These are phyloP conservation scores for Metopia argyrocephala DNA, from an alignment of 2,888 invertebrate genomes.

Conservation along the genomic window DNA sequence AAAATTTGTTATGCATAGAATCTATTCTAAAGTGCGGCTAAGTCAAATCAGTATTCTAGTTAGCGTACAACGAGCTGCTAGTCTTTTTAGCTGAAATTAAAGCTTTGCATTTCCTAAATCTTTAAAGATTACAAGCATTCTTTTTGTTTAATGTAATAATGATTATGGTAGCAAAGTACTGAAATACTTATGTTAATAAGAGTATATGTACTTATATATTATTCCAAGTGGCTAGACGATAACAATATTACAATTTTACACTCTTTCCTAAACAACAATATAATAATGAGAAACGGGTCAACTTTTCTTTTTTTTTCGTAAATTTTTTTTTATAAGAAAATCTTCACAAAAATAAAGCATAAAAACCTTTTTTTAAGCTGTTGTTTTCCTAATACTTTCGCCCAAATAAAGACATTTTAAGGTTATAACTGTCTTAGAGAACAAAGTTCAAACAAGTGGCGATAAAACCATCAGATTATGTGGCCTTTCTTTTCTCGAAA, in stretches of 20 bases:
- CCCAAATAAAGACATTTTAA: constrained; percentile 73
- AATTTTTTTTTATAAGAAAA: constrained; percentile 37
- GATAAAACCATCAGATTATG: constrained; percentile 77
- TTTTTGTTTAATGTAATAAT: background rate
- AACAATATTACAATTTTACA: constrained; percentile 36
- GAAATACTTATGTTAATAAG: constrained; percentile 48
- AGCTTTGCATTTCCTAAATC: background rate
- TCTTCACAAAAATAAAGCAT: constrained; percentile 59
- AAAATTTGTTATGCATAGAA: too few relatives aligned
- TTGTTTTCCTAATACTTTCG: constrained; percentile 44
- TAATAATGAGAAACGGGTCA: constrained; percentile 18
- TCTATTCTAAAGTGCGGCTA: too few relatives aligned
- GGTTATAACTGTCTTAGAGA: constrained; percentile 70
- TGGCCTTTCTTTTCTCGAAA: constrained; percentile 50
- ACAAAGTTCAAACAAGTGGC: constrained; percentile 69
- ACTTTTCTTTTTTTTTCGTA: background rate
- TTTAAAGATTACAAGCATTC: constrained; percentile 15
- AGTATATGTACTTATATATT: constrained; percentile 3
- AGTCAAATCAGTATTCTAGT: too few relatives aligned
- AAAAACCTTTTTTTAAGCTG: constrained; percentile 62
- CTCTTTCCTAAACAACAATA: constrained; percentile 24
- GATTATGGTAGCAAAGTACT: constrained; percentile 45
- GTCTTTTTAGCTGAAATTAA: background rate
- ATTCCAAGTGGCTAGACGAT: constrained; percentile 54
- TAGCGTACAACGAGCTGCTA: too few relatives aligned